Percentiles rank a stretch among this genome's conserved stretches.
Evolutionary conservation across 2,797 vertebrate species (phyloP).

Genomic region (Pogoniulus pusillus): DNA sequence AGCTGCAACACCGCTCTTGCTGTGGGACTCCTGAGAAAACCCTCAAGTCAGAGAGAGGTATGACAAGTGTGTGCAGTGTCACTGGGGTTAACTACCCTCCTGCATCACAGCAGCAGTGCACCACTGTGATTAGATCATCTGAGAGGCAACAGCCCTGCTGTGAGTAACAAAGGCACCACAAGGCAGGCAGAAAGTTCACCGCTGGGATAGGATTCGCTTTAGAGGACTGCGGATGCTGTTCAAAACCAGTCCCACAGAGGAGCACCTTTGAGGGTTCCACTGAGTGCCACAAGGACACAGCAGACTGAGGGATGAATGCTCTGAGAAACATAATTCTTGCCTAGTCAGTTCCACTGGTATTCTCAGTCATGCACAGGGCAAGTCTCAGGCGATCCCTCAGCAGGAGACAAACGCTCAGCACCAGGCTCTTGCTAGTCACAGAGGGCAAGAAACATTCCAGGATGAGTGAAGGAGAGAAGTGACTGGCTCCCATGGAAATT

Average conservation of each 20-base stretch:
- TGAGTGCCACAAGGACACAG: neutral
- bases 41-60: neutral
- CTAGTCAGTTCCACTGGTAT: neutral
- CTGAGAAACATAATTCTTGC: neutral
- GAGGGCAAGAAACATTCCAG: neutral
- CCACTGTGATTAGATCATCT: neutral
- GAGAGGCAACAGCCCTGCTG: neutral
- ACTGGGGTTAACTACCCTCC: neutral
- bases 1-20: neutral
- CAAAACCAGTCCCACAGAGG: neutral
- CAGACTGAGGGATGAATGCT: neutral
- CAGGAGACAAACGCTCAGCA: fast-evolving
- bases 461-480: neutral
- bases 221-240: neutral
- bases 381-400: neutral
- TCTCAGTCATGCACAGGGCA: neutral
- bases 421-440: neutral
- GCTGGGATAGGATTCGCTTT: neutral
- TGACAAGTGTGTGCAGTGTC: neutral
- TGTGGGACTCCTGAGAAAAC: neutral
- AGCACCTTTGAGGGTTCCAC: neutral
- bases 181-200: neutral
- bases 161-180: neutral
- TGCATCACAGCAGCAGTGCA: neutral
- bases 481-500: neutral